Base-by-base conservation (phyloP, 2,113 vertebrate species). In the Perca schrenkii region DNA sequence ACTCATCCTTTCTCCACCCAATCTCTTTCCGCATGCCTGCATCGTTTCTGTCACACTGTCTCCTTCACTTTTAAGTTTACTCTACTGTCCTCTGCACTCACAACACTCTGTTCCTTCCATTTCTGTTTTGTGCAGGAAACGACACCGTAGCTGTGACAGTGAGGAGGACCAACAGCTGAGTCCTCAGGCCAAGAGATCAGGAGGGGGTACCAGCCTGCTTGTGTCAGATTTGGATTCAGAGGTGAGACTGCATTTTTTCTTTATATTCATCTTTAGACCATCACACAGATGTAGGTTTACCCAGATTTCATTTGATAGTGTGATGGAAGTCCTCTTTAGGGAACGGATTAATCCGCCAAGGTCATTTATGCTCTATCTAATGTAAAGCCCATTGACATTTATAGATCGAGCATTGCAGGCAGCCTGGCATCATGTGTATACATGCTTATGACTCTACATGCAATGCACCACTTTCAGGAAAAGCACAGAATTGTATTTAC, bases 201-300 rank as follows among this genome's bases (percentile, higher is more conserved):
- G 90, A 63, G 95, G 93, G 49, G 94, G 94, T 89, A 96, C 93
- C n/a, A 76, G 95, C 21, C 93, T 96, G 85, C 91, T 97, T 64
- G 93, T 97, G n/a, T 91, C 95, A 1, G 95, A 96, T 67, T 73
- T 95, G 88, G 98, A 99, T 91, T 98, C 96, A 2, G 98, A 99
- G 97, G 98, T 99, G 90, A 91, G 89, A 8, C 75, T 10, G 49
- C 62, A 16, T 43, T 50, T 25, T 25, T 25, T 31, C 8, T 54
- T 56, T 40, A 16, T 34, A 3, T 47, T 21, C 6, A n/a, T 36
- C 25, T 15, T 46, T 36, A 43, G 8, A 14, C n/a, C 46, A 17
- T 75, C 36, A 34, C 22, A 40, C 36, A 40, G 11, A 52, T 2
- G 25, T 3, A 50, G 13, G 13, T 57, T 64, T 36, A 69, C 34